phyloP scores from a whole-genome alignment of 2,113 vertebrate species.

The Regulus satrapa region DNA sequence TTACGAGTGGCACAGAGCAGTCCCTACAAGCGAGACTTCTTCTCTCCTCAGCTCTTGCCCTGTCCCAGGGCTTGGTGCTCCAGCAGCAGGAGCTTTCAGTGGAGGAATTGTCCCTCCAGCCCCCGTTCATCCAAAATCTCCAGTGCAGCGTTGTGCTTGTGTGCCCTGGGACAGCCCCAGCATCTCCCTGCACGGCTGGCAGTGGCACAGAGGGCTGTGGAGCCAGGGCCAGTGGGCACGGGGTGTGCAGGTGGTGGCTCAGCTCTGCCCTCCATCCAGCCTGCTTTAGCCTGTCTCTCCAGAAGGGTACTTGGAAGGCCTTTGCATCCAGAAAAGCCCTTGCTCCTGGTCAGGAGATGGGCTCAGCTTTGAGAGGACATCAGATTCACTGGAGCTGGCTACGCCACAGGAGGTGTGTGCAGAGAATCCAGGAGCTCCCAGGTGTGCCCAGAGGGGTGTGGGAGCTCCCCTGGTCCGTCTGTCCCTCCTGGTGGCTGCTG shows the following conservation, averaged over 20 bases:
- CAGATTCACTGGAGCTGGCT: accelerated
- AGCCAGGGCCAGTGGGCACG: too few species aligned
- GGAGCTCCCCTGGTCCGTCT: accelerated
- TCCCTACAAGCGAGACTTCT: neutral
- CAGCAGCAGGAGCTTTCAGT: neutral
- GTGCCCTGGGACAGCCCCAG: neutral
- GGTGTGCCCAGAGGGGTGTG: accelerated
- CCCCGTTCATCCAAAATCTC: neutral
- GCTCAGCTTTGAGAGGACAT: neutral
- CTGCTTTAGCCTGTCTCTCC: neutral
- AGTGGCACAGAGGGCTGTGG: neutral
- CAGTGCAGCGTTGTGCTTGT: neutral
- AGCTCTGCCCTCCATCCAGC: neutral
- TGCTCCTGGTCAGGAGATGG: neutral
- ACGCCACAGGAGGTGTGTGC: neutral
- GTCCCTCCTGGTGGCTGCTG: accelerated
- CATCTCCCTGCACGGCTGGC: neutral
- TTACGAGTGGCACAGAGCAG: neutral
- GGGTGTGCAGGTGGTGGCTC: neutral
- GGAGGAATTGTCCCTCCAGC: neutral
- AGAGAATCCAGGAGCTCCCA: neutral
- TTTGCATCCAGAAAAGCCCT: neutral
- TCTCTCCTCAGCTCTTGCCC: neutral
- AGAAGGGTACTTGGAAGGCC: neutral
- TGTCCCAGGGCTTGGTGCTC: neutral